A percentile compares a stretch with the other conserved stretches of the same genome.
These are phyloP conservation scores for Torymus tubicola DNA, from an alignment of 2,888 invertebrate genomes.

Conservation along the genomic window DNA sequence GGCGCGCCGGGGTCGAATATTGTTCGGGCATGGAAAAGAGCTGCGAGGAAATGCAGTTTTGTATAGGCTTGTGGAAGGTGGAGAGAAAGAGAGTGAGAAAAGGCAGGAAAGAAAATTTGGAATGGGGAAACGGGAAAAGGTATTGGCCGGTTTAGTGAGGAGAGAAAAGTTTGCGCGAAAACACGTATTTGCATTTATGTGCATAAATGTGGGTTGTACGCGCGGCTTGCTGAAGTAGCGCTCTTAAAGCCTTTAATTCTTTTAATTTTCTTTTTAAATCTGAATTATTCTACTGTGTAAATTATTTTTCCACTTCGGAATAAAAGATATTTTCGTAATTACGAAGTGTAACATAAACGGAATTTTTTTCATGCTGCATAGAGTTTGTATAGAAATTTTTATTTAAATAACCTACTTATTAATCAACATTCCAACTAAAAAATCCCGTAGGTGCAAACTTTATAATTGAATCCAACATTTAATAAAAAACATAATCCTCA, in stretches of 20 bases:
- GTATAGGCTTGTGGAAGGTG: slow-evolving; percentile 4
- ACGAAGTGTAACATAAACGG: too few species aligned
- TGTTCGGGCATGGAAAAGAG: slow-evolving; percentile 3
- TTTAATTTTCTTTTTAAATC: too few species aligned
- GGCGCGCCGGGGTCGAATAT: background rate
- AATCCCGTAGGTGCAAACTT: too few species aligned
- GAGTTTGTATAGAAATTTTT: too few species aligned
- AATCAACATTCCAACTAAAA: too few species aligned
- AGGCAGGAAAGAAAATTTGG: slow-evolving; percentile 1
- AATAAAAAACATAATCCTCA: too few species aligned
- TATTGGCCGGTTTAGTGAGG: background rate
- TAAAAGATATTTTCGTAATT: too few species aligned
- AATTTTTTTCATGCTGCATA: too few species aligned
- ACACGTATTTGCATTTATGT: slow-evolving; percentile 1
- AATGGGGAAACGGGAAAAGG: slow-evolving; percentile 27
- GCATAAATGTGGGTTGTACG: slow-evolving; percentile 10
- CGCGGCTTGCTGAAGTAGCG: background rate
- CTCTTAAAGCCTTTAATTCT: background rate
- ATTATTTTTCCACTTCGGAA: too few species aligned
- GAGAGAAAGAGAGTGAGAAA: background rate
- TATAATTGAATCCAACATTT: too few species aligned
- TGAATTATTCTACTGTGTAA: too few species aligned
- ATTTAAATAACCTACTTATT: too few species aligned
- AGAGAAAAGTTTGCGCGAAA: background rate
- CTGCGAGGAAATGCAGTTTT: slow-evolving; percentile 18